A percentile compares a stretch with the other conserved stretches of the same genome.
These are phyloP conservation scores for Alcedo quadribrachys DNA, from an alignment of 2,797 vertebrate genomes.

Conservation along the genomic window DNA sequence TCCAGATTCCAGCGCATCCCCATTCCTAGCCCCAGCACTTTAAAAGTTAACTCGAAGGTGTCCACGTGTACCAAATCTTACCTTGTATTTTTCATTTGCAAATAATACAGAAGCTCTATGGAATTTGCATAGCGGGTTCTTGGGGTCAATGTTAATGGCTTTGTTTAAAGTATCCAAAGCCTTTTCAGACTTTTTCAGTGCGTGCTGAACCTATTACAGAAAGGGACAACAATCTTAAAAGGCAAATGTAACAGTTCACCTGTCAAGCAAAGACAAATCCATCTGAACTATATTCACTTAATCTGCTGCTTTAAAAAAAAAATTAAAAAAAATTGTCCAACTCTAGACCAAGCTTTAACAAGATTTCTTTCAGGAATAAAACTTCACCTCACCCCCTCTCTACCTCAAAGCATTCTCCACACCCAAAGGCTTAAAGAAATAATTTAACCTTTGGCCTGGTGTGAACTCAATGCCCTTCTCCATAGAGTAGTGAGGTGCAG, in stretches of 20 bases:
- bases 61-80: conserved; percentile 33
- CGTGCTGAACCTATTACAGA: conserved; percentile 90
- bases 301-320: not conserved
- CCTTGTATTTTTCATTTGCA: conserved; percentile 98
- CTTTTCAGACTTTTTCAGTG: conserved; percentile 95
- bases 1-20: not conserved
- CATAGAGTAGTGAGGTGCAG: not conserved
- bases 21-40: not conserved
- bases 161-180: conserved; percentile 96
- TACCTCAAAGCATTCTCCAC: not conserved
- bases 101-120: conserved; percentile 97
- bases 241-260: not conserved
- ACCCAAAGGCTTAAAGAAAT: not conserved
- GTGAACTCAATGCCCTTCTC: not conserved
- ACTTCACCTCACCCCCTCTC: rapidly evolving
- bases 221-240: not conserved
- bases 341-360: not conserved
- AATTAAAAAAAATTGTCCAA: too few species aligned
- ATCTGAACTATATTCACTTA: not conserved
- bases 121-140: conserved; percentile 99
- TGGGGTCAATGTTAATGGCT: conserved; percentile 96
- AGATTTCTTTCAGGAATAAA: not conserved
- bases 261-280: not conserved
- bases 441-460: not conserved
- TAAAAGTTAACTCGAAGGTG: not conserved